Conservation (phyloP, 2,113 vertebrate species). For the Eclectus roratus region DNA sequence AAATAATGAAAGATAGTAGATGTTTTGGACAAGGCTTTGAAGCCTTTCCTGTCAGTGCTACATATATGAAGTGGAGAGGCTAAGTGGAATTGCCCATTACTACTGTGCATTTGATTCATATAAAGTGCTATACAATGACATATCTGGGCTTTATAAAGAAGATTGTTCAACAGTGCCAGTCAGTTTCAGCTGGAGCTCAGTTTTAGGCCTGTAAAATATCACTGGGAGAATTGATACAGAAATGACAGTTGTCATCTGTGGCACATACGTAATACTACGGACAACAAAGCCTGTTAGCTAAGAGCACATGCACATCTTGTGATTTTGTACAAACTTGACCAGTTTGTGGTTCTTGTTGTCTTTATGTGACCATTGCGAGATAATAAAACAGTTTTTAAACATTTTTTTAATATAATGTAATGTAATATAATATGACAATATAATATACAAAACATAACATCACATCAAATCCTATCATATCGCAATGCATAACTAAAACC, state of each 20-base stretch:
- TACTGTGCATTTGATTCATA: not conserved
- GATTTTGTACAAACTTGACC: not conserved
- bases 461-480: not conserved
- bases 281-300: not conserved
- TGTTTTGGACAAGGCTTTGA: not conserved
- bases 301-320: not conserved
- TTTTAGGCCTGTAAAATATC: not conserved
- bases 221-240: not conserved
- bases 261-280: not conserved
- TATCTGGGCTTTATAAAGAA: not conserved
- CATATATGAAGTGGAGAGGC: not conserved
- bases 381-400: not conserved
- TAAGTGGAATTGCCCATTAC: not conserved
- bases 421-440: not conserved
- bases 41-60: not conserved
- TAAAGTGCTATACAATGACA: not conserved
- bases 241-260: not conserved
- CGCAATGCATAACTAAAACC: not conserved
- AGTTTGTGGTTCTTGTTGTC: not conserved
- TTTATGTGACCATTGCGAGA: not conserved
- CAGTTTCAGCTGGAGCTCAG: not conserved
- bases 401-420: not conserved
- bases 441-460: not conserved
- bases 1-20: not conserved
- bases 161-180: not conserved